A percentile compares a stretch with the other conserved stretches of the same genome.
phyloP scores from a whole-genome alignment of 2,113 vertebrate species.

The Tyto alba region DNA sequence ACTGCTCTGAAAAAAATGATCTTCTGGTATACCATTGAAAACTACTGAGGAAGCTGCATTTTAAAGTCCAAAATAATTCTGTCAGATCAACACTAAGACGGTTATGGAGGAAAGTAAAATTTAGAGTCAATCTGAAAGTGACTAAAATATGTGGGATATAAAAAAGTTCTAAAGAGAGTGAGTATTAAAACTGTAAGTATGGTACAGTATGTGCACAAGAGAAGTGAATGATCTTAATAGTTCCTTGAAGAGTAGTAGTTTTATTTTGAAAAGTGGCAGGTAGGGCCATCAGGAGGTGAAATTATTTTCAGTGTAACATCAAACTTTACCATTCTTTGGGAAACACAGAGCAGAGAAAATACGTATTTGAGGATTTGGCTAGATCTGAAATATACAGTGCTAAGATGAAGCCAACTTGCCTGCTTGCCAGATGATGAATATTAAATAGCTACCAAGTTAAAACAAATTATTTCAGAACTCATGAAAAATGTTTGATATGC shows the following conservation, averaged over 20 bases:
- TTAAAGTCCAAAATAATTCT: not conserved
- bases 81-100: not conserved
- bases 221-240: not conserved
- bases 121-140: not conserved
- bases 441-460: not conserved
- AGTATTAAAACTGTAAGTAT: not conserved
- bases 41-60: not conserved
- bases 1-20: not conserved
- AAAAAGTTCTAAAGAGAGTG: not conserved
- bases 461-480: not conserved
- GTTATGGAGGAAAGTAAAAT: not conserved
- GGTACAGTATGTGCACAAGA: not conserved
- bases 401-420: not conserved
- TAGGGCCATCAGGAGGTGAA: not conserved
- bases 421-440: not conserved
- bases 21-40: not conserved
- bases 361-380: not conserved
- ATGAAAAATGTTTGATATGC: not conserved
- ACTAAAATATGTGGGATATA: not conserved
- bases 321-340: not conserved
- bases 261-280: not conserved
- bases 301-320: not conserved
- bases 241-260: not conserved
- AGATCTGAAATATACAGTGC: not conserved
- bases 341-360: not conserved